Conservation (phyloP, 2,113 vertebrate species). For the Apteryx owenii region DNA sequence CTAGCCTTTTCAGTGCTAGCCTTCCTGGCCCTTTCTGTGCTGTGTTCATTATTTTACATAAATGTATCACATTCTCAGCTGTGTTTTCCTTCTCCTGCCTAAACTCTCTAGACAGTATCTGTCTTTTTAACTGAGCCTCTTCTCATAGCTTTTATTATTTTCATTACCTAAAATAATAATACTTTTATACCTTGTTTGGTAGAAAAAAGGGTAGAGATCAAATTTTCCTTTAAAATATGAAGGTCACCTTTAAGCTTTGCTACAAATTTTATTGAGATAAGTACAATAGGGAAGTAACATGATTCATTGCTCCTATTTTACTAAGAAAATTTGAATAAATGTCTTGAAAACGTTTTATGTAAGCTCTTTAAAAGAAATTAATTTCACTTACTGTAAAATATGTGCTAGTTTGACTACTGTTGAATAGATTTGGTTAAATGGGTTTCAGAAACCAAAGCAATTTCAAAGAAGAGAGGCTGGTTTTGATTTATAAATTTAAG, state of each 20-base stretch:
- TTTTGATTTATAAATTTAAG: constrained; percentile 18
- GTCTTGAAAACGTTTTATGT: constrained; percentile 25
- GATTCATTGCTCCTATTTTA: neutral
- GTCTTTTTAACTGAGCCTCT: neutral
- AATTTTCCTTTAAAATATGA: constrained; percentile 1
- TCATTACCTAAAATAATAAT: neutral
- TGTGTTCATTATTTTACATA: constrained; percentile 28
- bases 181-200: neutral
- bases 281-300: neutral
- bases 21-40: neutral
- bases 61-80: neutral
- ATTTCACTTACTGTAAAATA: neutral
- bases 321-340: neutral
- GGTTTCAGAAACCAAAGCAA: neutral
- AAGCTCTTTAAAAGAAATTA: neutral
- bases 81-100: neutral
- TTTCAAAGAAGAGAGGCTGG: neutral
- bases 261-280: neutral
- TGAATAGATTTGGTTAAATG: neutral
- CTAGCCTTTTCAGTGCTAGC: neutral
- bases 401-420: neutral
- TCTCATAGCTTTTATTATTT: constrained; percentile 29
- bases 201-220: neutral
- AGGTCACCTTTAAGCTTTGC: neutral
- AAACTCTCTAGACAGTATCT: neutral